Conservation (phyloP, 2,113 vertebrate species). For the Datnioides undecimradiatus region DNA sequence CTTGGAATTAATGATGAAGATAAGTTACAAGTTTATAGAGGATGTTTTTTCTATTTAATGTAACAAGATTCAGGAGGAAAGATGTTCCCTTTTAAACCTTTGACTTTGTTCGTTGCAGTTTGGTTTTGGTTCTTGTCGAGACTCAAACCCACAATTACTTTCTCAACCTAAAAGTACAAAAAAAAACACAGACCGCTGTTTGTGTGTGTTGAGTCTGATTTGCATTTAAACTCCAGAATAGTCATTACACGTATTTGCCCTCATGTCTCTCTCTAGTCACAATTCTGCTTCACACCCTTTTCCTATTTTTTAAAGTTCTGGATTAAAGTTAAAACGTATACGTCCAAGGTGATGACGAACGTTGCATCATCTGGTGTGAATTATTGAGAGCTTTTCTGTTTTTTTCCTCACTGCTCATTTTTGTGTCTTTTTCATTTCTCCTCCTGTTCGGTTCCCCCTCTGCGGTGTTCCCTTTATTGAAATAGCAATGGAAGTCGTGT, state of each 20-base stretch:
- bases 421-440: slow-evolving; percentile 72
- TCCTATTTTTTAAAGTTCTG: slow-evolving; percentile 45
- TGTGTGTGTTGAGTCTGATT: slow-evolving; percentile 23
- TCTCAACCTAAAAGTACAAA: slow-evolving; percentile 37
- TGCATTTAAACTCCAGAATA: slow-evolving; percentile 34
- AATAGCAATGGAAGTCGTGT: slow-evolving; percentile 76
- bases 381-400: slow-evolving; percentile 72
- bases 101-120: slow-evolving; percentile 34
- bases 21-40: slow-evolving; percentile 36
- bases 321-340: slow-evolving; percentile 59
- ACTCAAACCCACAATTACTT: slow-evolving; percentile 60
- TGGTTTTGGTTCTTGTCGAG: slow-evolving; percentile 32
- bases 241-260: slow-evolving; percentile 22
- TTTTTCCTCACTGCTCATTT: slow-evolving; percentile 60
- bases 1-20: slow-evolving; percentile 14
- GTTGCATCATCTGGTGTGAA: slow-evolving; percentile 82
- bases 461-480: slow-evolving; percentile 76
- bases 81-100: slow-evolving; percentile 32
- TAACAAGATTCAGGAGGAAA: slow-evolving; percentile 18
- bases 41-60: slow-evolving; percentile 15
- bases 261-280: slow-evolving; percentile 7
- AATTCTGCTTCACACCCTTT: slow-evolving; percentile 24
- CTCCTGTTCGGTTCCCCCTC: slow-evolving; percentile 71
- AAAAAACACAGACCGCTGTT: slow-evolving; percentile 19
- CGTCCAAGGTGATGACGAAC: slow-evolving; percentile 69